Percentiles rank a stretch among this genome's conserved stretches.
These are phyloP conservation scores for Pyrrhosoma nymphula DNA, from an alignment of 2,888 invertebrate species.

Conservation along the genomic window DNA sequence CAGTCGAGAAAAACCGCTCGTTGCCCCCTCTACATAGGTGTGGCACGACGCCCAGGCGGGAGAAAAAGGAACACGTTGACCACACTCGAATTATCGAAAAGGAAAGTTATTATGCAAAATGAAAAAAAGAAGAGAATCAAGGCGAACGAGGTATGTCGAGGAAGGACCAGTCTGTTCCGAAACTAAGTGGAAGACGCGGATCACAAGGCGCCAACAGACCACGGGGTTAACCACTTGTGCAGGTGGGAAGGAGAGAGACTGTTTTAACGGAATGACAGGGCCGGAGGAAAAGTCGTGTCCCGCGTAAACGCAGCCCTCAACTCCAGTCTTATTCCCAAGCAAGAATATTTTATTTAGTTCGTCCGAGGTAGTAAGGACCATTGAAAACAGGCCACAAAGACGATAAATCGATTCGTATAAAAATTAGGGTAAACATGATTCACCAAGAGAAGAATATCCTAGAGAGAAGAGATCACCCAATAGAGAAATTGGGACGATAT, in stretches of 20 bases:
- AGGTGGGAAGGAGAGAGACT: neutral
- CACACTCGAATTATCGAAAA: slow-evolving; percentile 19
- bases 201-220: neutral
- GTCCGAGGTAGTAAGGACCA: no score
- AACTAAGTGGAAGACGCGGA: neutral
- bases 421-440: no score
- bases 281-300: neutral
- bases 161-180: neutral
- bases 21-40: neutral
- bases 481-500: no score
- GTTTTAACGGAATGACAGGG: neutral
- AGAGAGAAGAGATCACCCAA: no score
- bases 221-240: neutral
- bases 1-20: neutral
- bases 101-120: slow-evolving; percentile 8
- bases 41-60: neutral
- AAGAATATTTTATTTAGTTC: neutral
- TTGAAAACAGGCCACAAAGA: no score
- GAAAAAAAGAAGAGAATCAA: neutral
- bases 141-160: neutral
- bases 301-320: neutral
- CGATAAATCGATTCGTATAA: no score
- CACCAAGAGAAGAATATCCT: no score
- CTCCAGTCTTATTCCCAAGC: neutral
- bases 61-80: neutral